A percentile compares a stretch with the other conserved stretches of the same genome.
phyloP scores from a whole-genome alignment of 2,797 vertebrate species.

The Sebastes umbrosus region DNA sequence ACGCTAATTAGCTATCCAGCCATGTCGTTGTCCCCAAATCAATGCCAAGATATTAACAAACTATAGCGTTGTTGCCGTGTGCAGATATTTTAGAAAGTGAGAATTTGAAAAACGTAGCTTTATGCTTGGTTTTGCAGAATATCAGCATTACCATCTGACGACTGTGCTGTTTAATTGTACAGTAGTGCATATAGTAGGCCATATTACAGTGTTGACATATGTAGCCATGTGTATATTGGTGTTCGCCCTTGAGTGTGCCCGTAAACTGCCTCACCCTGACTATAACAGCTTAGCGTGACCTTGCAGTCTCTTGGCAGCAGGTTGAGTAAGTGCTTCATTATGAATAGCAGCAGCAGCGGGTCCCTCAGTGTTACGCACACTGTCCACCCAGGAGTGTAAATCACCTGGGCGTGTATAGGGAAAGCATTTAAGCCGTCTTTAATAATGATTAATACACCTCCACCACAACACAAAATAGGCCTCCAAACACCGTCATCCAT shows the following conservation, averaged over 20 bases:
- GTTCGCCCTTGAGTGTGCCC: conserved; percentile 43
- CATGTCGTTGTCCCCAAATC: no score
- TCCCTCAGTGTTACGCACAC: conserved; percentile 50
- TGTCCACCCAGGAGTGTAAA: conserved; percentile 70
- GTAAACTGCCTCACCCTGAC: conserved; percentile 39
- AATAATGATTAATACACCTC: conserved; percentile 78
- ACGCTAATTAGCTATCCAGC: no score
- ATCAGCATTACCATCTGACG: neutral
- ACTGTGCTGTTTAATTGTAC: neutral
- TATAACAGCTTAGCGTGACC: conserved; percentile 58
- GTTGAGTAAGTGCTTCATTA: conserved; percentile 76
- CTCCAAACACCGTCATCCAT: conserved; percentile 65
- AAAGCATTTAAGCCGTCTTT: conserved; percentile 71
- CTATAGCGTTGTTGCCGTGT: neutral
- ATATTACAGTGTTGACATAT: neutral
- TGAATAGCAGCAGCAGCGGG: conserved; percentile 59
- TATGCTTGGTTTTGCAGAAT: neutral
- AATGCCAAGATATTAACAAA: no score
- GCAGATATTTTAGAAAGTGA: neutral
- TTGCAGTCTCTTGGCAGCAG: conserved; percentile 59
- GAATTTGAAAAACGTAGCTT: neutral
- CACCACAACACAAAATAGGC: conserved; percentile 59
- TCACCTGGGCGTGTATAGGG: conserved; percentile 62
- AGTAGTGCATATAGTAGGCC: neutral
- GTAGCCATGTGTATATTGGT: conserved; percentile 5